Evolutionary conservation across 2,797 vertebrate species (phyloP), one percentile per base, ranked within the genome.

Genomic region (Ctenosaura bakeri): DNA sequence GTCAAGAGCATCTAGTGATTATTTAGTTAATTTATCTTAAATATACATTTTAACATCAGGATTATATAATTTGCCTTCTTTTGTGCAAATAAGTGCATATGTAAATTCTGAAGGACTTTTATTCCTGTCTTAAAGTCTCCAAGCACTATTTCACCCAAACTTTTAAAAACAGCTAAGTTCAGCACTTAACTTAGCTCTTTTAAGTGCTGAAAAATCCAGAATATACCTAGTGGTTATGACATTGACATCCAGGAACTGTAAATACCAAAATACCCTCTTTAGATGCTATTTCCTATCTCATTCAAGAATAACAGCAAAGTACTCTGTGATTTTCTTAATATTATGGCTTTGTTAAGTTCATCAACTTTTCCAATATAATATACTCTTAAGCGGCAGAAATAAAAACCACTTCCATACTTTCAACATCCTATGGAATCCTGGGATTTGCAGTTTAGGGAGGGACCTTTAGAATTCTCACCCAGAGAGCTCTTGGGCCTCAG

Each of bases 1-100:
- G 71, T 80, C 62, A 89, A 73, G 32, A 84, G 42, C 52, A 91
- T 81, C 62, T 80, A 73, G 38, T 85, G 86, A 90, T 87, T 89
- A 89, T 56, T 66, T 18, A 81, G 56, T 84, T 89, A 88, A 92
- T 81, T 86, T 85, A 81, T 62, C 7, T 59, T 79, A 84, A 14
- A 92, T 32, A 93, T 83, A 92, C 81, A 91, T n/a, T 1, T 88
- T 80, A 86, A 69, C 52, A 93, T 90, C 71, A 83, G n/a, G 69
- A 52, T 42, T 83, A 92, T 90, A 83, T 38, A 91, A 92, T 86
- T 3, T 64, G 14, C 2, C 16, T 0, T 85, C 86, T 87, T 94
- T 94, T 92, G 86, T 91, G 84, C 79, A 93, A 91, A 93, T 64
- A 83, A 87, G 59, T 35, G 56, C 38, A 79, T 52, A 62, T 29